Conservation (phyloP, 2,888 invertebrate species). For the Lithodes maja region DNA sequence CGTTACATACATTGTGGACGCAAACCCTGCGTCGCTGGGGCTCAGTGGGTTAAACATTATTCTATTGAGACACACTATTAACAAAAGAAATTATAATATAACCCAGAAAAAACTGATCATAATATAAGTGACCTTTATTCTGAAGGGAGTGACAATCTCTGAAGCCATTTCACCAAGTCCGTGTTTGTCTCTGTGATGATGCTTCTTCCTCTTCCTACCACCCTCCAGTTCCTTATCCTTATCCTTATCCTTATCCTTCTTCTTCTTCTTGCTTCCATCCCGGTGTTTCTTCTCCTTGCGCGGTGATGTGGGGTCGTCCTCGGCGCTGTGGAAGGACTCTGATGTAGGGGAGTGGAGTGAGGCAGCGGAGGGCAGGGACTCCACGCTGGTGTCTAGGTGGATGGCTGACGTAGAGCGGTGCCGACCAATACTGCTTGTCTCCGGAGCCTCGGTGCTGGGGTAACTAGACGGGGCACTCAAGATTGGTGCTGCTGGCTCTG, state of each 20-base stretch:
- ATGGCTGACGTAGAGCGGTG: constrained; percentile 25
- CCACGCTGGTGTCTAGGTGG: constrained; percentile 56
- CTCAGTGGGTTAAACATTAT: too few species aligned
- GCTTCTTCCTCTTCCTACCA: constrained; percentile 63
- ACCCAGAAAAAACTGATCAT: too few species aligned
- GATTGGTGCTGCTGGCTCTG: background rate
- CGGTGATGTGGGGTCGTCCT: constrained; percentile 61
- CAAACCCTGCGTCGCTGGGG: too few species aligned
- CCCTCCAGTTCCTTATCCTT: constrained; percentile 62
- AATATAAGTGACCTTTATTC: constrained; percentile 68
- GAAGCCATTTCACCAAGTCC: constrained; percentile 64
- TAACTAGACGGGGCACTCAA: background rate
- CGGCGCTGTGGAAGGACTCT: constrained; percentile 65
- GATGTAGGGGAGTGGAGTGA: constrained; percentile 66
- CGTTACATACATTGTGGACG: too few species aligned
- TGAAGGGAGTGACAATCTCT: constrained; percentile 69
- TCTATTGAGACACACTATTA: too few species aligned
- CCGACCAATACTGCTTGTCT: background rate
- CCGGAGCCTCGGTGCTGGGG: background rate
- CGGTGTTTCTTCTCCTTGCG: constrained; percentile 68
- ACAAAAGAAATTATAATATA: too few species aligned
- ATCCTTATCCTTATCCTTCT: constrained; percentile 66
- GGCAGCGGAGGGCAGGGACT: constrained; percentile 52
- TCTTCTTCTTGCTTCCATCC: constrained; percentile 70
- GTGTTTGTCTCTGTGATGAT: constrained; percentile 66